Percentiles rank a stretch among this genome's conserved stretches.
Evolutionary conservation across 1,140 invertebrate genomes (phyloP).

Genomic region (Lineus longissimus): DNA sequence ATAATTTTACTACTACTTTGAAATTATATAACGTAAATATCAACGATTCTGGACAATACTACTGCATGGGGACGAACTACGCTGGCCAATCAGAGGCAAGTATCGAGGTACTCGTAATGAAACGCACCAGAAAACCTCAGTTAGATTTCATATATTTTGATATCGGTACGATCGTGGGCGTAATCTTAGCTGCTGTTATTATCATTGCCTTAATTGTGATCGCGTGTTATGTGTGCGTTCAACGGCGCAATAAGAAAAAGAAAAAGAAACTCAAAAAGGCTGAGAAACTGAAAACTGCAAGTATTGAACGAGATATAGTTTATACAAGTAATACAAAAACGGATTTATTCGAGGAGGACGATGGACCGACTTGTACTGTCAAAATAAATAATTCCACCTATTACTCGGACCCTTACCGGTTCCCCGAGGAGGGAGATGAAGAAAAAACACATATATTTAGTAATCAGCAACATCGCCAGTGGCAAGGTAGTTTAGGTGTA

Average conservation of each 20-base stretch:
- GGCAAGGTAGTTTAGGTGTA: too few relatives aligned
- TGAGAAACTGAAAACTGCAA: too few relatives aligned
- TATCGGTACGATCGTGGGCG: not conserved
- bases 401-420: not conserved
- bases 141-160: not conserved
- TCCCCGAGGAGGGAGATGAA: not conserved
- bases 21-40: not conserved
- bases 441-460: not conserved
- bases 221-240: too few relatives aligned
- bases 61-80: not conserved
- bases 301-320: too few relatives aligned
- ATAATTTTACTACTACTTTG: constrained; percentile 4
- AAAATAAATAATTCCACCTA: not conserved
- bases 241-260: too few relatives aligned
- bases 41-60: constrained; percentile 9
- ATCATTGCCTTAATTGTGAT: not conserved
- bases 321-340: too few relatives aligned
- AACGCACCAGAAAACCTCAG: not conserved
- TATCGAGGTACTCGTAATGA: not conserved
- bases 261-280: too few relatives aligned
- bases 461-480: too few relatives aligned
- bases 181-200: not conserved
- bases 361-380: too few relatives aligned
- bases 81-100: not conserved
- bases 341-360: too few relatives aligned